These are phyloP conservation scores for Drepana falcataria DNA, from an alignment of 2,888 invertebrate genomes.

Conservation along the genomic window DNA sequence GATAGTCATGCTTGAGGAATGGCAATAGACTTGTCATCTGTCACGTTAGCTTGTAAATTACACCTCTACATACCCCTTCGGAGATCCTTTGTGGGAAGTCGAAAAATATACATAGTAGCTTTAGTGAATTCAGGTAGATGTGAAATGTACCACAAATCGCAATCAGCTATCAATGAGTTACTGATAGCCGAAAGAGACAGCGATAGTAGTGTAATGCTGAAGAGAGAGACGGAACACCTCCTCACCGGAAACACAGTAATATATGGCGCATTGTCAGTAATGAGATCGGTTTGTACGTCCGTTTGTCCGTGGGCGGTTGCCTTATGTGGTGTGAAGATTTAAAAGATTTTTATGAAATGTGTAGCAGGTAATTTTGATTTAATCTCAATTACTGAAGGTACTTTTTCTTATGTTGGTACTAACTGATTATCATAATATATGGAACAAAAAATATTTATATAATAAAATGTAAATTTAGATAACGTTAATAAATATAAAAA, in stretches of 20 bases:
- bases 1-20: no score
- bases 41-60: no score
- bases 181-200: constrained; percentile 50
- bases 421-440: no score
- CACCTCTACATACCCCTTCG: no score
- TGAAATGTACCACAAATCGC: constrained; percentile 1
- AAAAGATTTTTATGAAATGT: constrained; percentile 13
- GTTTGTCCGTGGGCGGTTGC: constrained; percentile 49
- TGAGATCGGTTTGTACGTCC: constrained; percentile 68
- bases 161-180: constrained; percentile 36
- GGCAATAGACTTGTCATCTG: no score
- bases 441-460: no score
- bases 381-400: not conserved
- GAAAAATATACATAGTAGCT: no score
- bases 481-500: no score
- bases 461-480: no score
- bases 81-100: no score
- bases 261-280: constrained; percentile 77
- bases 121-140: no score
- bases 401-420: no score
- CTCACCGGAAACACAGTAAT: constrained; percentile 73
- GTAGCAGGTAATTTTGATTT: constrained; percentile 7
- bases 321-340: not conserved
- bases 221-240: constrained; percentile 42
- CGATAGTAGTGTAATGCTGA: constrained; percentile 1